Percentiles rank a stretch among this genome's conserved stretches.
phyloP scores from a whole-genome alignment of 2,113 vertebrate species.

The Aspidoscelis tigris region DNA sequence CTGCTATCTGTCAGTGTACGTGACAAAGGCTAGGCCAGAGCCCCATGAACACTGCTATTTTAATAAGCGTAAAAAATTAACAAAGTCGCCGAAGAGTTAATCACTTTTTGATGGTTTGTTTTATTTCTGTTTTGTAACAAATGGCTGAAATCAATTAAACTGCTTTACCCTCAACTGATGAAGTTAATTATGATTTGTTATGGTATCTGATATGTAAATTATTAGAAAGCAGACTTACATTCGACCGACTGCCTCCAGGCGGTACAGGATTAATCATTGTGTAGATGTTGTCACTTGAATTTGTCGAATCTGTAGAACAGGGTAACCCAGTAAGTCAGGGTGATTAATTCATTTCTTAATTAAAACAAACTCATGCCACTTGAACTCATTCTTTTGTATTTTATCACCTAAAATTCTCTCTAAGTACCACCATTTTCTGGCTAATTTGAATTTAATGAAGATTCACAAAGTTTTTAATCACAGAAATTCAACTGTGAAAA shows the following conservation, averaged over 20 bases:
- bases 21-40: conserved; percentile 31
- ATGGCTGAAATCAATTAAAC: conserved; percentile 86
- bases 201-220: conserved; percentile 84
- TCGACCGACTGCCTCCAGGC: conserved; percentile 93
- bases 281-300: conserved; percentile 99
- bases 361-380: conserved; percentile 85
- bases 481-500: conserved; percentile 79
- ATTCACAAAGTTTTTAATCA: conserved; percentile 86
- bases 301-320: conserved; percentile 93
- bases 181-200: conserved; percentile 87
- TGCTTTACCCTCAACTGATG: conserved; percentile 81
- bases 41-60: conserved; percentile 4
- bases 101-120: conserved; percentile 79
- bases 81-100: conserved; percentile 72
- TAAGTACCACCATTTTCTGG: conserved; percentile 83
- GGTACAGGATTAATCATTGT: conserved; percentile 99
- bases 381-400: conserved; percentile 85
- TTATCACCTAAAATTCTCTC: conserved; percentile 83
- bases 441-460: conserved; percentile 87
- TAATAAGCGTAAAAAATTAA: conserved; percentile 63
- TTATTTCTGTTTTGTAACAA: conserved; percentile 82
- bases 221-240: conserved; percentile 88
- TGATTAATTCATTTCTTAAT: conserved; percentile 86
- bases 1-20: neutral
- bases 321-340: conserved; percentile 73